Conservation (phyloP, 2,797 vertebrate species). For the Callimico goeldii region DNA sequence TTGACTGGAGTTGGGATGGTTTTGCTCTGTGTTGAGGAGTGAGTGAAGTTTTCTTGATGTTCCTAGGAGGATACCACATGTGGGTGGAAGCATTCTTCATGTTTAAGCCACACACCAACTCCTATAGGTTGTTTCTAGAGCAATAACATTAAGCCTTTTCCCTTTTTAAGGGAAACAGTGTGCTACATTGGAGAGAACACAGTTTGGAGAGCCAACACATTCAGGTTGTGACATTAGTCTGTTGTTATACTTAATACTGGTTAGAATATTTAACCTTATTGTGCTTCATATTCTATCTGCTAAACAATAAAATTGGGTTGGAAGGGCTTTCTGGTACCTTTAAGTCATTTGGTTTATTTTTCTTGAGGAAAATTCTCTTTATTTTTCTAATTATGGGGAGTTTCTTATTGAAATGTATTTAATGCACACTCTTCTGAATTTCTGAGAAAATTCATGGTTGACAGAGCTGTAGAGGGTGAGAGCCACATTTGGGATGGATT, state of each 20-base stretch:
- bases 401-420: not conserved
- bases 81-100: not conserved
- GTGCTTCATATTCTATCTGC: not conserved
- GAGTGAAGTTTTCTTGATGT: not conserved
- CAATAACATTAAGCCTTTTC: not conserved
- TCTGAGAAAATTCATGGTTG: not conserved
- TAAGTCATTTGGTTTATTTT: not conserved
- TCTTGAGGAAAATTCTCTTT: not conserved
- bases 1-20: not conserved
- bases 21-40: not conserved
- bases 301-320: not conserved
- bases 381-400: not conserved
- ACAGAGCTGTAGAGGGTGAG: not conserved
- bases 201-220: not conserved
- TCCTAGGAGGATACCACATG: not conserved
- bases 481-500: not conserved
- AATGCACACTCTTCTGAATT: not conserved
- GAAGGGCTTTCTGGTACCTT: not conserved
- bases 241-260: not conserved
- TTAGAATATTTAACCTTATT: not conserved
- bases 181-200: not conserved
- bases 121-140: not conserved
- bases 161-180: not conserved
- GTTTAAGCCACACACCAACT: not conserved
- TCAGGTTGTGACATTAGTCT: not conserved